These are phyloP conservation scores for Mamestra brassicae DNA, from an alignment of 2,888 invertebrate genomes.

Conservation along the genomic window DNA sequence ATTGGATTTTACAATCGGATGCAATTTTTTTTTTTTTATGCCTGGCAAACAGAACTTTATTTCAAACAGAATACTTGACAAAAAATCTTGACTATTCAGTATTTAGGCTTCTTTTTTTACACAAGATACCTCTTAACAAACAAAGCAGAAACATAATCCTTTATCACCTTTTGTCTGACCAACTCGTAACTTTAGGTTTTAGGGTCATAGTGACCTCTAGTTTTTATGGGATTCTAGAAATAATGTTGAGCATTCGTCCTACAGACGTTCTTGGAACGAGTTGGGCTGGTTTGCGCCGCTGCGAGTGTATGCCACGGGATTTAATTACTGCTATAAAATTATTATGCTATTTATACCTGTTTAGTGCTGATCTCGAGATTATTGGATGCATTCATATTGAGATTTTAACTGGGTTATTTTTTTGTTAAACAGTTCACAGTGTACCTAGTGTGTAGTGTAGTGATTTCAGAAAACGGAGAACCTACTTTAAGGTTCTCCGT, in stretches of 20 bases:
- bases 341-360: slow-evolving; percentile 28
- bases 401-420: not conserved
- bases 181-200: slow-evolving; percentile 49
- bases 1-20: no score
- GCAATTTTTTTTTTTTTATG: no score
- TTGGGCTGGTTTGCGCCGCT: slow-evolving; percentile 54
- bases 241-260: slow-evolving; percentile 69
- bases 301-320: slow-evolving; percentile 41
- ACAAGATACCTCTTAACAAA: not conserved
- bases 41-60: no score
- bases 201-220: slow-evolving; percentile 64
- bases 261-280: slow-evolving; percentile 73
- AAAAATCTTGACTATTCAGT: not conserved
- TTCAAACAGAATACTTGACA: not conserved
- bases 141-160: slow-evolving; percentile 21
- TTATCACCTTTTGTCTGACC: slow-evolving; percentile 32
- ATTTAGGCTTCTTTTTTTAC: no score
- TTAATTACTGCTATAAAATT: slow-evolving; percentile 54
- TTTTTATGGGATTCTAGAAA: slow-evolving; percentile 71
- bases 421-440: not conserved
- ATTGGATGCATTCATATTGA: slow-evolving; percentile 12
- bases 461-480: no score
- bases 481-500: not conserved
- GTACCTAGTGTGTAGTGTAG: not conserved
- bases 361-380: slow-evolving; percentile 33